Evolutionary conservation across 23 tunicate genomes (phyloP).

Genomic region (Styela plicata): DNA sequence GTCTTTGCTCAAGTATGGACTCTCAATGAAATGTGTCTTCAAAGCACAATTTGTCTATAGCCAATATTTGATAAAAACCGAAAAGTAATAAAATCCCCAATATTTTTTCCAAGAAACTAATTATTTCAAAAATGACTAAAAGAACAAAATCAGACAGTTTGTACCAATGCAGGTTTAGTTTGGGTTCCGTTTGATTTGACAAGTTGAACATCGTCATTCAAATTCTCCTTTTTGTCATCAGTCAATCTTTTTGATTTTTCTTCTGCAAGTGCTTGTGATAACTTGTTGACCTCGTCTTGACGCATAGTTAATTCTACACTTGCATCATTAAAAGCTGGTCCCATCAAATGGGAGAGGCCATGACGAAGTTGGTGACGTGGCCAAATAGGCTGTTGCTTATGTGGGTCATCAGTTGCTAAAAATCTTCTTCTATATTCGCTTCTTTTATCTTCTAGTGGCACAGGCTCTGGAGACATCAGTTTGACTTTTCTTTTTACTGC

Average conservation of each 20-base stretch:
- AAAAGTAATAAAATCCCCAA: no score
- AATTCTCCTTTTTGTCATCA: background rate
- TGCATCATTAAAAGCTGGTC: background rate
- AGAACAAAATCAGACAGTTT: background rate
- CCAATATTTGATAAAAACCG: no score
- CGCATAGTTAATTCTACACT: background rate
- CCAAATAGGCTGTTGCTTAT: slow-evolving; percentile 5
- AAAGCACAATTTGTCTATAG: no score
- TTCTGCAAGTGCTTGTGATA: background rate
- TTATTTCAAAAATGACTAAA: no score
- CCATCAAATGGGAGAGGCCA: background rate
- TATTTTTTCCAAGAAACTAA: no score
- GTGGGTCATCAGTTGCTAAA: background rate
- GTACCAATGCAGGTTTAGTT: background rate
- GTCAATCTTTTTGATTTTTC: background rate
- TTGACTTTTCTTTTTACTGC: background rate
- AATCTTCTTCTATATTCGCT: slow-evolving; percentile 19
- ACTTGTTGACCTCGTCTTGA: background rate
- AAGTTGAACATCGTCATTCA: background rate
- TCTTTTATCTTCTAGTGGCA: background rate
- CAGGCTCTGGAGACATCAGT: background rate
- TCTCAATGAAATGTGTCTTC: no score
- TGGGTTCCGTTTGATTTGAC: background rate
- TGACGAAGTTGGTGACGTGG: slow-evolving; percentile 16
- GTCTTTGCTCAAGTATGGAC: no score